A percentile compares a stretch with the other conserved stretches of the same genome.
Conservation (phyloP, 2,797 vertebrate genomes). For the Pseudomugil tenellus region DNA sequence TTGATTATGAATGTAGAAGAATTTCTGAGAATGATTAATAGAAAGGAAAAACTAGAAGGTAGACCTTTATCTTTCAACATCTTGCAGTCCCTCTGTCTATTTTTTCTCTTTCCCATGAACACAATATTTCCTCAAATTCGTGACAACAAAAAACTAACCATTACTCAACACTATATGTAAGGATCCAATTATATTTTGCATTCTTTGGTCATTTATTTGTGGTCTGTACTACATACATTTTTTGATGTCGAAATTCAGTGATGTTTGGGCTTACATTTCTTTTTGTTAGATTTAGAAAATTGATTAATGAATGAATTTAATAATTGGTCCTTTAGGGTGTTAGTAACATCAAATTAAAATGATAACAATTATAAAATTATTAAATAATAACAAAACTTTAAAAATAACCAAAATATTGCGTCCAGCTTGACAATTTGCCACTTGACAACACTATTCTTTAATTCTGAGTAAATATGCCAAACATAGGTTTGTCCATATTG, state of each 20-base stretch:
- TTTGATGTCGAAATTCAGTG: too few species aligned
- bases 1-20: neutral
- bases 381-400: neutral
- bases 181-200: too few species aligned
- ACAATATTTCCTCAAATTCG: neutral
- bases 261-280: neutral
- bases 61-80: neutral
- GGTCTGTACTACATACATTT: too few species aligned
- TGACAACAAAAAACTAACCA: neutral
- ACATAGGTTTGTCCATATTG: neutral
- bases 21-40: conserved; percentile 10
- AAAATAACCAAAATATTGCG: neutral
- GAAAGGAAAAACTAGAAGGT: neutral
- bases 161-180: too few species aligned
- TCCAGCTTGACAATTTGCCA: neutral
- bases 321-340: neutral
- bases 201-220: too few species aligned
- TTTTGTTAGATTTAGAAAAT: neutral
- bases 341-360: neutral
- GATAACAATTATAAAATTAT: too few species aligned
- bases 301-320: neutral
- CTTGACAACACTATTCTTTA: neutral
- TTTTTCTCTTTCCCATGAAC: neutral
- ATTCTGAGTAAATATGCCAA: neutral
- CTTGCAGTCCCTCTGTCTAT: neutral